Conservation (phyloP, 2,113 vertebrate genomes). For the Macquaria ambigua region DNA sequence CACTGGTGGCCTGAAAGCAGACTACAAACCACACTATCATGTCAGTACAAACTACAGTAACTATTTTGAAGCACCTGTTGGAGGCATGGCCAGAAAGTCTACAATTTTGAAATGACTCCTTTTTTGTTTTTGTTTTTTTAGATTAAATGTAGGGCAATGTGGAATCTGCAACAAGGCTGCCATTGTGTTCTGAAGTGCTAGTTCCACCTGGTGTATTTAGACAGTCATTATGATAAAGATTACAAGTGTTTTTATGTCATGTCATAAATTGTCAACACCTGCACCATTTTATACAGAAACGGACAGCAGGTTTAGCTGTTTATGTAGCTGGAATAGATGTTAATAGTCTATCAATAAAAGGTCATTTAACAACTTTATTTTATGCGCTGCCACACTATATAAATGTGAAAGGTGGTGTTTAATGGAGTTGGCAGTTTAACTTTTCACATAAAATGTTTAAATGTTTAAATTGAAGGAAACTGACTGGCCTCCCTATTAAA, state of each 20-base stretch:
- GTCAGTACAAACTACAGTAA: slow-evolving; percentile 12
- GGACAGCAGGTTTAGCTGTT: slow-evolving; percentile 10
- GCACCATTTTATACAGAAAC: background rate
- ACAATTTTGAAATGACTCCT: background rate
- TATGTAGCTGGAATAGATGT: slow-evolving; percentile 3
- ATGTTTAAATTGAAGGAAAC: background rate
- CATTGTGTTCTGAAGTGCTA: background rate
- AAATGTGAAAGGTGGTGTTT: background rate
- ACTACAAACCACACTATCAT: slow-evolving; percentile 8
- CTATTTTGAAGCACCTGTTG: slow-evolving; percentile 20
- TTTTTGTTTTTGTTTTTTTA: too few species aligned
- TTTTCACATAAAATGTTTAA: background rate
- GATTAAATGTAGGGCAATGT: background rate
- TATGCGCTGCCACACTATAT: slow-evolving; percentile 7
- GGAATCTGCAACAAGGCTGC: background rate
- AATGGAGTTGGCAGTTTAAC: background rate
- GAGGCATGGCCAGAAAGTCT: background rate
- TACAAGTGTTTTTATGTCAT: background rate
- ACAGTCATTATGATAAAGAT: background rate
- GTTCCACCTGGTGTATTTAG: background rate
- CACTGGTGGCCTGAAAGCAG: slow-evolving; percentile 36
- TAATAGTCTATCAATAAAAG: background rate
- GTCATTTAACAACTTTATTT: background rate
- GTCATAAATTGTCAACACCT: slow-evolving; percentile 11
- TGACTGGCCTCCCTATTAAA: background rate